Evolutionary conservation across 2,797 vertebrate genomes (phyloP).

Genomic region (Squalus acanthias): DNA sequence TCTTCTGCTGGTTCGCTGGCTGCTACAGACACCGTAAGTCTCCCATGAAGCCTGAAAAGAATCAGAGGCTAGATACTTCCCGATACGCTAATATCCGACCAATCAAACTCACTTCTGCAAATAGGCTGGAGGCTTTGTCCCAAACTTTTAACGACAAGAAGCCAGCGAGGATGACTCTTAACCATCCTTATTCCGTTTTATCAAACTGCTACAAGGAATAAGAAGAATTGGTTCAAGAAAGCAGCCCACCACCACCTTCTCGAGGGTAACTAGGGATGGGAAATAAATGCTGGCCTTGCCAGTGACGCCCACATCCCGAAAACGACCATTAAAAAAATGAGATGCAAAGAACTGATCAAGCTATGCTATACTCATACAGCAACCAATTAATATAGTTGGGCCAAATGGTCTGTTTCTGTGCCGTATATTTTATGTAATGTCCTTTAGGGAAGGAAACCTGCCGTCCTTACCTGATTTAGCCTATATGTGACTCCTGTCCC

Average conservation of each 20-base stretch:
- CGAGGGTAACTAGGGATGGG: neutral
- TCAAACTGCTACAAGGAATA: too few species aligned
- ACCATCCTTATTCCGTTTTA: neutral
- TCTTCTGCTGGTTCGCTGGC: too few species aligned
- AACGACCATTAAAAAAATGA: neutral
- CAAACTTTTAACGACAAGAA: neutral
- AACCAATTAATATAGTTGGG: neutral
- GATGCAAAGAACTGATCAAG: neutral
- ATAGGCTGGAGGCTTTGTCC: neutral
- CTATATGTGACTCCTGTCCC: neutral
- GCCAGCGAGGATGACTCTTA: neutral
- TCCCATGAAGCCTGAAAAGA: too few species aligned
- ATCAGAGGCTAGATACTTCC: too few species aligned
- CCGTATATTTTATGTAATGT: neutral
- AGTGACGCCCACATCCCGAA: neutral
- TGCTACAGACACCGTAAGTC: too few species aligned
- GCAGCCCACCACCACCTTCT: neutral
- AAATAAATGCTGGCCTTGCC: neutral
- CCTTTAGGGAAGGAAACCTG: neutral
- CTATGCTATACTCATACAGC: neutral
- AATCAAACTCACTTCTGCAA: neutral
- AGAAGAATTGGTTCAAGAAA: neutral
- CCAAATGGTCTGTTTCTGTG: neutral
- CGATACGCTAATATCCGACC: neutral
- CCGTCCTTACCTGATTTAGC: neutral